Base-by-base conservation (phyloP, 2,888 invertebrate genomes). In the Leptinotarsa tumamoca region DNA sequence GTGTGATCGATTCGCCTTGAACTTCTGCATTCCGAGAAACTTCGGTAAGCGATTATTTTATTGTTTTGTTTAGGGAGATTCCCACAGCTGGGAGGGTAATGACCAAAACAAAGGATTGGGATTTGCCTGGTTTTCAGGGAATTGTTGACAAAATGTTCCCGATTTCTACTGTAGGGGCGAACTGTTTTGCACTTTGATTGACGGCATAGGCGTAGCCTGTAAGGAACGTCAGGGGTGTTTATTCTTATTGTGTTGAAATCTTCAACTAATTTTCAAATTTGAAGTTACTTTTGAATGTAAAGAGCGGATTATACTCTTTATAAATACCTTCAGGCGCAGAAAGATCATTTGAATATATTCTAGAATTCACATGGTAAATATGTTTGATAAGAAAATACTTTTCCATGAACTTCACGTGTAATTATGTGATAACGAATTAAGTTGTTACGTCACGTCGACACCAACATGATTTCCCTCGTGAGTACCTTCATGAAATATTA, bases 1-100 rank as follows among this genome's bases (percentile, higher is more conserved):
- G 49, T 74, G 61, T n/a, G 61, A 54, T 27, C 27, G 18, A 58
- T 52, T 68, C 72, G 68, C 66, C 43, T 15, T 50, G 68, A 56
- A 69, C 27, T n/a, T 67, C 21, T 18, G 27, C 27, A 63, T 23
- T 51, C 68, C 50, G 52, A 68, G 51, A 68, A 68, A 68, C 23
- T 15, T 68, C 50, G 52, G 52, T 68, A 58, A 58, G 58, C 58
- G 14, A 52, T 43, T 15, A 58, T 58, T 58, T 58, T 58, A 58
- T 58, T 23, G 58, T 58, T 58, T 58, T 58, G 23, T 58, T 58
- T 21, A 13, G 58, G 58, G 58, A 23, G 21, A 58, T 58, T 23
- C 58, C 58, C 21, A 23, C 58, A 15, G 58, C 58, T 23, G 23
- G 21, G 58, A 23, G 58, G 23, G 21, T 17, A 58, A 58, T 58